These are phyloP conservation scores for Coptodon bakossiorum DNA, from an alignment of 2,113 vertebrate species.

Conservation along the genomic window DNA sequence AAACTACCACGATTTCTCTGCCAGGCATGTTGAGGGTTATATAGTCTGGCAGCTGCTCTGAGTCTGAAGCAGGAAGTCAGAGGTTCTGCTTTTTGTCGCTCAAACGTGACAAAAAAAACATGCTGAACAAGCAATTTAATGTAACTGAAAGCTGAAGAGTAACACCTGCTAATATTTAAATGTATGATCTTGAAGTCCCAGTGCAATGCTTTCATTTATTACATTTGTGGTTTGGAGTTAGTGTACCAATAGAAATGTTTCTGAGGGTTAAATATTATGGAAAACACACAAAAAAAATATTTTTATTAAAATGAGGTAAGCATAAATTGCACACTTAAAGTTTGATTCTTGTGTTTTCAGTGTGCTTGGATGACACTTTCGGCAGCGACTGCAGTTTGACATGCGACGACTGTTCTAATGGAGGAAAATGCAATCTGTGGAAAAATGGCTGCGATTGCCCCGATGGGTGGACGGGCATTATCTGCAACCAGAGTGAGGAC, in stretches of 20 bases:
- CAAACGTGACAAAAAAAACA: not conserved
- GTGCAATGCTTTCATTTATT: not conserved
- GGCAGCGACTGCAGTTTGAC: constrained; percentile 89
- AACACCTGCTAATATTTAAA: not conserved
- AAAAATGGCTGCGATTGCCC: constrained; percentile 79
- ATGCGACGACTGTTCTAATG: constrained; percentile 85
- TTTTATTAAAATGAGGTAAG: not conserved
- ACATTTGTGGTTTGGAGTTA: not conserved
- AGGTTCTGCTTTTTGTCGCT: not conserved
- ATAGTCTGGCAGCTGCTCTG: not conserved
- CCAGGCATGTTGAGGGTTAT: constrained; percentile 17
- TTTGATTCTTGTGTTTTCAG: constrained; percentile 55
- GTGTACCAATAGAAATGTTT: not conserved
- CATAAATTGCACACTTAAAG: not conserved
- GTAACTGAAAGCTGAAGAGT: not conserved
- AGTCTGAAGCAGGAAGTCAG: not conserved
- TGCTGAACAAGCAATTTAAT: not conserved
- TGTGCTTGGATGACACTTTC: constrained; percentile 86
- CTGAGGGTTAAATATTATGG: not conserved
- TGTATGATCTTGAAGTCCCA: not conserved
- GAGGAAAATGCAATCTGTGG: constrained; percentile 71
- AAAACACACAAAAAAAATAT: not conserved
- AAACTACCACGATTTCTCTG: not conserved
- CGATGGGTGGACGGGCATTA: constrained; percentile 79
- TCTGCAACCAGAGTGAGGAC: constrained; percentile 91